These are phyloP conservation scores for Dolichallabes microphthalmus DNA, from an alignment of 2,113 vertebrate genomes.

Conservation along the genomic window DNA sequence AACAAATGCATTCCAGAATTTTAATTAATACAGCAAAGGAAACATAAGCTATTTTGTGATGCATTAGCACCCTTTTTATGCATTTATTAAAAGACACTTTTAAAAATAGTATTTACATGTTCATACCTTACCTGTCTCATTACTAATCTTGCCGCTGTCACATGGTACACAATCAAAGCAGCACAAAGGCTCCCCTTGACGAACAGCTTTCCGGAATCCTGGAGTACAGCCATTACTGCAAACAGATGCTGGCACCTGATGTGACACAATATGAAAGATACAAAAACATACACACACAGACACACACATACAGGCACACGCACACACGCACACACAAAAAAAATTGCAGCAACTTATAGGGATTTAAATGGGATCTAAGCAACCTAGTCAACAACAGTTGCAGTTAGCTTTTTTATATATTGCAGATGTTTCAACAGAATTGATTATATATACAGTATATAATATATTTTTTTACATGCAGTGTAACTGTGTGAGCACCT, in stretches of 20 bases:
- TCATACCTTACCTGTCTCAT: constrained; percentile 69
- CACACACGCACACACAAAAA: background rate
- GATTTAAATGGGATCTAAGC: background rate
- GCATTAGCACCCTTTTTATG: background rate
- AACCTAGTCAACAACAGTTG: background rate
- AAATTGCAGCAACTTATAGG: background rate
- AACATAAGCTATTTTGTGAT: background rate
- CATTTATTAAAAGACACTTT: background rate
- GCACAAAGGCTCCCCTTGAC: constrained; percentile 73
- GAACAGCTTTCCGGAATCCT: constrained; percentile 73
- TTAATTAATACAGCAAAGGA: background rate
- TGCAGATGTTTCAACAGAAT: background rate
- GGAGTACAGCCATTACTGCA: constrained; percentile 73
- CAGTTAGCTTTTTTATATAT: background rate
- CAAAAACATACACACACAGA: too few species aligned
- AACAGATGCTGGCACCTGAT: constrained; percentile 68
- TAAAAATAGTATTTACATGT: background rate
- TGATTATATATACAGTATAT: background rate
- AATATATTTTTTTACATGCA: constrained; percentile 65
- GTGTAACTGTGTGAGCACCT: constrained; percentile 65
- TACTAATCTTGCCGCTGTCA: constrained; percentile 76
- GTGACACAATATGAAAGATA: background rate
- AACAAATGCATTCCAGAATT: background rate
- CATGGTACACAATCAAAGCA: constrained; percentile 80
- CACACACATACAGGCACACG: too few species aligned